Evolutionary conservation across 2,888 invertebrate species (phyloP).

Genomic region (Spialia ferax): DNA sequence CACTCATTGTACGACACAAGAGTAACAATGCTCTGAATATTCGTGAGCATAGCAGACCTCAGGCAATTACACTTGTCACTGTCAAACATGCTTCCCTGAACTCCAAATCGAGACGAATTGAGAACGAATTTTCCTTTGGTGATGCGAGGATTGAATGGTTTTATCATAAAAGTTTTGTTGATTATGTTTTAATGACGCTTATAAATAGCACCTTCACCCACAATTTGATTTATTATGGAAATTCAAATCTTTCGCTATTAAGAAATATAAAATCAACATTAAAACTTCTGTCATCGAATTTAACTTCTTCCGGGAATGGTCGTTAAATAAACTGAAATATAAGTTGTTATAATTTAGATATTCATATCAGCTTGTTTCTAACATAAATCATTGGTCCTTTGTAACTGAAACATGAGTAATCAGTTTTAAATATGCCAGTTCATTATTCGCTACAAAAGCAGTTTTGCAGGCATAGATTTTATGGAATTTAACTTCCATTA

Average conservation of each 20-base stretch:
- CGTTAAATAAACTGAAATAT: too few species aligned
- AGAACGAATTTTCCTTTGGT: too few species aligned
- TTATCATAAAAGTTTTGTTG: too few species aligned
- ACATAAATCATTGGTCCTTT: background rate
- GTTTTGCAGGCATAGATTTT: background rate
- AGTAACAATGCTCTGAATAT: conserved; percentile 1
- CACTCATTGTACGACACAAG: conserved; percentile 14
- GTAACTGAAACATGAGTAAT: background rate
- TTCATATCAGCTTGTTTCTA: background rate
- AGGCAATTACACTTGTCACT: conserved; percentile 49
- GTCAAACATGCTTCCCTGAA: conserved; percentile 13
- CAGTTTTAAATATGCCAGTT: background rate
- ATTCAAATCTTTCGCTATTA: too few species aligned
- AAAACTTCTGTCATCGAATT: too few species aligned
- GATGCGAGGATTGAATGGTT: background rate
- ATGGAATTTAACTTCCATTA: conserved; percentile 1
- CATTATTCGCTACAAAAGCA: background rate
- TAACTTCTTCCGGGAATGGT: too few species aligned
- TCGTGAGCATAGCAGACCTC: conserved; percentile 60
- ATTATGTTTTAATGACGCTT: too few species aligned
- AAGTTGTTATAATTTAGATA: background rate
- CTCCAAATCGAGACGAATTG: too few species aligned
- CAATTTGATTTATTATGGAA: too few species aligned
- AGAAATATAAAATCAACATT: too few species aligned
- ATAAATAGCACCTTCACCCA: too few species aligned